Evolutionary conservation across 2,113 vertebrate species (phyloP), one percentile per base, ranked within the genome.

Genomic region (Otocyon megalotis): DNA sequence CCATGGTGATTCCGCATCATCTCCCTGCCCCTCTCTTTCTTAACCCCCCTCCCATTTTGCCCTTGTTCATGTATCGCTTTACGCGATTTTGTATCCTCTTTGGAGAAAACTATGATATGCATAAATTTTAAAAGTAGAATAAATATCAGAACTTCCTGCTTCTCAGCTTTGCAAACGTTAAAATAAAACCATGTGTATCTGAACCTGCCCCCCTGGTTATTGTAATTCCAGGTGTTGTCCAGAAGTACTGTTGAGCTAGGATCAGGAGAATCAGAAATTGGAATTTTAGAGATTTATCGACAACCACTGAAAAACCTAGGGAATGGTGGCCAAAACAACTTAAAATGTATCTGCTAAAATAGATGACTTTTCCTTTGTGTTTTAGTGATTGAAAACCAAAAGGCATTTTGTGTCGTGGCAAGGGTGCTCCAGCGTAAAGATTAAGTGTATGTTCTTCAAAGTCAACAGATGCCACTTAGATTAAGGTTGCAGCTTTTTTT

Each of bases 401-500:
- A 74, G 71, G 54, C 90, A 35, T 76, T 90, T 48, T 30, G 43
- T 82, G 60, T 81, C 10, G 0, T 43, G 63, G 15, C 80, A 37
- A 22, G 54, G 81, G 72, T 28, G 24, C 65, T 74, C 58, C 19
- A 12, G 80, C 63, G 50, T 50, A 24, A 65, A 74, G 93, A 92
- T 53, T 69, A 35, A 96, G 83, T 94, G 53, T 83, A 32, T 87
- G 72, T 86, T 76, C 72, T 93, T 79, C 74, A 63, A 97, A 94
- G 82, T 79, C 79, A 91, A 37, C 90, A 95, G 93, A 95, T 96
- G 94, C 82, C 94, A 79, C 67, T 97, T 89, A 94, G 69, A 96
- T 94, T 82, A 91, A 26, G 48, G 22, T 83, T 91, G 54, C 69
- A 86, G 77, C n/a, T 43, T 94, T 93, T 62, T 71, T 86, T 13